Base-by-base conservation (phyloP, 2,888 invertebrate genomes). In the Cistogaster globosa region DNA sequence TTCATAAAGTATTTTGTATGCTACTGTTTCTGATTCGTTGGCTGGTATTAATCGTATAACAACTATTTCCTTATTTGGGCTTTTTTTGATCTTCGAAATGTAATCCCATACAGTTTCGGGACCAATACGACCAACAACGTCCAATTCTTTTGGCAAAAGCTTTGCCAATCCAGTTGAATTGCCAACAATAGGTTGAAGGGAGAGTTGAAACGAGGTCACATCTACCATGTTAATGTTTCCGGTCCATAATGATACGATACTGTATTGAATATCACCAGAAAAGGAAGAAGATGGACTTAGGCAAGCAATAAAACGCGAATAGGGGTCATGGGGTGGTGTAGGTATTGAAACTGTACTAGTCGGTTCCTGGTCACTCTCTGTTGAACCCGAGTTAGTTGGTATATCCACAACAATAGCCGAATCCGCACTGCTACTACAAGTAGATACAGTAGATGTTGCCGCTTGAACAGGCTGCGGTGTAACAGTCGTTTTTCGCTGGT, bases 51-150 rank as follows among this genome's bases (percentile, higher is more conserved):
- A 93, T 84, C 96, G 94, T 71, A 98, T 93, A 32, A 98, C 94
- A 14, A 97, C 94, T 38, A 98, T 96, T 89, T 98, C 97, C 93
- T 98, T 98, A 84, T 96, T 96, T 63, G 96, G 96, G 57, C 96
- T 95, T 90, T 96, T 96, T 90, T 97, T 97, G 93, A 98, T 97
- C 93, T 98, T 97, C 48, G 95, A 94, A 77, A 99, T 96, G 90
- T 99, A 99, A 80, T 98, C 98, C 97, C 97, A 98, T 8, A 96
- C 98, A 14, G 97, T 97, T 14, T 96, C 96, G 0, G 97, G 97
- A 74, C 96, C 95, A 89, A 99, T 98, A 88, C 99, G 94, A 0
- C 99, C 99, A 16, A 98, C 97, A 48, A 99, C 96, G 89, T 97
- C 96, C 36, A 98, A 93, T 78, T 96, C 96, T 68, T 95, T 94